Percentiles rank a stretch among this genome's conserved stretches.
These are phyloP conservation scores for Toxotes chatareus DNA, from an alignment of 2,113 vertebrate species.

Conservation along the genomic window DNA sequence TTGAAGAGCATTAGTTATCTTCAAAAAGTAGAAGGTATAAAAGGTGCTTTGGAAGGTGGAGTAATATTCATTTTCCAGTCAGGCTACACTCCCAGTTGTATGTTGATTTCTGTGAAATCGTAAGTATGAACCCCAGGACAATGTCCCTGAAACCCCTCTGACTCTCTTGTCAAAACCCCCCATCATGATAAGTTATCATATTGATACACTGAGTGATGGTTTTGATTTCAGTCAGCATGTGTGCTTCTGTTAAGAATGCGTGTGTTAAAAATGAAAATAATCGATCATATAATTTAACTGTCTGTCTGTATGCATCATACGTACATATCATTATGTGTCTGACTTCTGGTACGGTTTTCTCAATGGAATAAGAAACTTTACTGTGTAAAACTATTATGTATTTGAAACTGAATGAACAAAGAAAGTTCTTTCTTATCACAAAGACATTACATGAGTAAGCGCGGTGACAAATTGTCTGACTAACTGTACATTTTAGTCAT, in stretches of 20 bases:
- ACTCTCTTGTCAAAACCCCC: constrained; percentile 45
- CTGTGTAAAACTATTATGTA: constrained; percentile 59
- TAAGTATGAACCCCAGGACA: constrained; percentile 43
- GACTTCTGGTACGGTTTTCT: constrained; percentile 46
- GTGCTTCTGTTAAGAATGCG: constrained; percentile 57
- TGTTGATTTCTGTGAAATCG: constrained; percentile 87
- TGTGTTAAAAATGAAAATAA: constrained; percentile 28
- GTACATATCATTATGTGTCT: background rate
- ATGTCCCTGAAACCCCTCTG: constrained; percentile 52
- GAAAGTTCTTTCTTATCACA: constrained; percentile 15
- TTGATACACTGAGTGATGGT: constrained; percentile 74
- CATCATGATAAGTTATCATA: constrained; percentile 72
- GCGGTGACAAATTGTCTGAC: constrained; percentile 57
- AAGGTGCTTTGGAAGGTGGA: background rate
- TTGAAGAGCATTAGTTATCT: constrained; percentile 17
- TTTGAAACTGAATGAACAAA: constrained; percentile 39
- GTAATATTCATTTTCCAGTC: constrained; percentile 20
- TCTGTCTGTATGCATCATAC: constrained; percentile 64
- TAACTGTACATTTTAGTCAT: constrained; percentile 58
- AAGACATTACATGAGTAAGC: constrained; percentile 47
- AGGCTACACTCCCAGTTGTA: constrained; percentile 51
- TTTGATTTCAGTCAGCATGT: constrained; percentile 56
- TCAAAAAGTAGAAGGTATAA: background rate
- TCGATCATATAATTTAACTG: constrained; percentile 19
- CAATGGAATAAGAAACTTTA: constrained; percentile 60